phyloP scores from a whole-genome alignment of 2,797 vertebrate species.

The Parauchenoglanis ngamensis region DNA sequence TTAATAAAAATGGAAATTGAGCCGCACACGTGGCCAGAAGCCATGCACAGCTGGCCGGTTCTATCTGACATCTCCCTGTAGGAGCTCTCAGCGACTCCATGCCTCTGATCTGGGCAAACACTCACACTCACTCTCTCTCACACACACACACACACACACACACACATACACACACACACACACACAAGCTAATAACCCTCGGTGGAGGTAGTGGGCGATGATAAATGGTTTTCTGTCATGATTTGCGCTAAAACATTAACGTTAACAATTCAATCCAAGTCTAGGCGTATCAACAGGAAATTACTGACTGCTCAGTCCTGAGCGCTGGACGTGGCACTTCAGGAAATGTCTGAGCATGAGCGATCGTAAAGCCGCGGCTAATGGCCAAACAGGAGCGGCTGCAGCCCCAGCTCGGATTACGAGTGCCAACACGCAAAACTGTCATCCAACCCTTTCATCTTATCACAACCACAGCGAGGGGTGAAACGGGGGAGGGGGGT shows the following conservation, averaged over 20 bases:
- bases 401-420: constrained; percentile 13
- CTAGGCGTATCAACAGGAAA: constrained; percentile 51
- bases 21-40: constrained; percentile 57
- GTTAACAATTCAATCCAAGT: constrained; percentile 64
- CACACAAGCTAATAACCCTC: constrained; percentile 50
- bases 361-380: neutral
- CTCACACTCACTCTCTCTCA: constrained; percentile 39
- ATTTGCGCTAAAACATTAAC: constrained; percentile 65
- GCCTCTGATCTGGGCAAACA: constrained; percentile 40
- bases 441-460: constrained; percentile 24
- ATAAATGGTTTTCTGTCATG: constrained; percentile 67
- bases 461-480: neutral
- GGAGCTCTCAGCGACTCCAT: constrained; percentile 30
- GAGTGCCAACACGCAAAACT: constrained; percentile 7
- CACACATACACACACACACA: constrained; percentile 47
- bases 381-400: neutral
- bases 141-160: constrained; percentile 48
- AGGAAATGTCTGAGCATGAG: neutral
- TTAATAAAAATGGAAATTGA: constrained; percentile 84
- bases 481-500: neutral
- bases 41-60: constrained; percentile 34
- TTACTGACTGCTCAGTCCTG: constrained; percentile 58
- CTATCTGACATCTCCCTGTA: constrained; percentile 45
- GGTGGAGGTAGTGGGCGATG: constrained; percentile 56
- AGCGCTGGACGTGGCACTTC: neutral